These are phyloP conservation scores for Umimayanthus kanabou DNA, from an alignment of 92 coral and sea anemone species.

Conservation along the genomic window DNA sequence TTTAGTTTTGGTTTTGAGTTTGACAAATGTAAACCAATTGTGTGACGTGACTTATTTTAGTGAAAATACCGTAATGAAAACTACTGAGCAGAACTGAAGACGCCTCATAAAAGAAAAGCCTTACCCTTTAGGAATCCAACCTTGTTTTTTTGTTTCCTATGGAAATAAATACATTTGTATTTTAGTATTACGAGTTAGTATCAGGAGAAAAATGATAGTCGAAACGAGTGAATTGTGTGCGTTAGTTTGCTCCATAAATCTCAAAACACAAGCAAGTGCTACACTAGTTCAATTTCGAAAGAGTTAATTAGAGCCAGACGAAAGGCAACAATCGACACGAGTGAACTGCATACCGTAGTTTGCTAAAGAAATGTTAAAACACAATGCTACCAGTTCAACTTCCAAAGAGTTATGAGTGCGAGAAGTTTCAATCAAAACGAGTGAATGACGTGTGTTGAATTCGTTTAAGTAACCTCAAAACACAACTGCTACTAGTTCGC, in stretches of 20 bases:
- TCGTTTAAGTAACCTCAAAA: too few species aligned
- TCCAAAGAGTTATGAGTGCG: too few species aligned
- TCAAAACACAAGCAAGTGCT: too few species aligned
- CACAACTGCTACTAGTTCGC: background rate
- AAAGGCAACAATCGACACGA: background rate
- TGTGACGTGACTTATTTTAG: too few species aligned
- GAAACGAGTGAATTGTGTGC: background rate
- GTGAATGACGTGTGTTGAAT: background rate
- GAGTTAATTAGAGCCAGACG: background rate
- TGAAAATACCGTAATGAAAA: too few species aligned
- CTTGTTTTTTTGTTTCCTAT: constrained; percentile 67
- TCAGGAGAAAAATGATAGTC: background rate
- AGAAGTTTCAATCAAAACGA: background rate
- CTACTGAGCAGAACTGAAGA: too few species aligned
- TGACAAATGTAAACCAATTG: background rate
- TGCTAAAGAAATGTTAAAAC: too few species aligned
- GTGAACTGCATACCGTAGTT: background rate
- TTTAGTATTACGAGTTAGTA: background rate
- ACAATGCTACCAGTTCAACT: background rate
- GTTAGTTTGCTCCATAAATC: too few species aligned
- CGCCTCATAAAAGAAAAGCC: background rate
- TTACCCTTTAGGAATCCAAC: constrained; percentile 79
- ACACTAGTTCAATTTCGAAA: too few species aligned
- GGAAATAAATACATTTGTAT: background rate
- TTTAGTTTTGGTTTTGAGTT: background rate